Evolutionary conservation across 2,888 invertebrate species (phyloP).

Genomic region (Cataglyphis livida): DNA sequence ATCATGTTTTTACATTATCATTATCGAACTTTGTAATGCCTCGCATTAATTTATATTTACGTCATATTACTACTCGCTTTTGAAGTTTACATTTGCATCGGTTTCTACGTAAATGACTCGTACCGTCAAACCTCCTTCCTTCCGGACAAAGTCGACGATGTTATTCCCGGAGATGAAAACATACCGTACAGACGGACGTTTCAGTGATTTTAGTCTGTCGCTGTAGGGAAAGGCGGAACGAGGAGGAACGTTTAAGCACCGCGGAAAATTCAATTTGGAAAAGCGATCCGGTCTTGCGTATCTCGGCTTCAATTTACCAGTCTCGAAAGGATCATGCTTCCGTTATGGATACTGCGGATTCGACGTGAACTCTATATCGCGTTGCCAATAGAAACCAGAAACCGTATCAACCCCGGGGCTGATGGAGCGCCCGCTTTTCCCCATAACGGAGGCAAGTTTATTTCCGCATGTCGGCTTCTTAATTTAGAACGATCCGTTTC

Average conservation of each 20-base stretch:
- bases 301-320: constrained; percentile 72
- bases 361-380: constrained; percentile 71
- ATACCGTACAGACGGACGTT: constrained; percentile 49
- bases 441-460: constrained; percentile 61
- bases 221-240: constrained; percentile 22
- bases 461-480: constrained; percentile 60
- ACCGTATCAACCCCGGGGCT: constrained; percentile 70
- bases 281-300: constrained; percentile 71
- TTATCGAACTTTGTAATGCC: background rate
- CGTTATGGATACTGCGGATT: constrained; percentile 75
- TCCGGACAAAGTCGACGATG: constrained; percentile 36
- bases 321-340: constrained; percentile 72
- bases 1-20: background rate
- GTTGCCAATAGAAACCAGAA: constrained; percentile 75
- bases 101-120: constrained; percentile 18
- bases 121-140: background rate
- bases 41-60: background rate
- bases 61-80: constrained; percentile 1
- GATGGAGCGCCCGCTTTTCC: constrained; percentile 61
- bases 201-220: constrained; percentile 39
- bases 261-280: constrained; percentile 74
- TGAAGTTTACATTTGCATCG: constrained; percentile 9
- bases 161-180: constrained; percentile 51
- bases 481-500: constrained; percentile 53
- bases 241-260: constrained; percentile 65